A percentile compares a stretch with the other conserved stretches of the same genome.
These are phyloP conservation scores for Corbicula japonica DNA, from an alignment of 2,888 invertebrate genomes.

Conservation along the genomic window DNA sequence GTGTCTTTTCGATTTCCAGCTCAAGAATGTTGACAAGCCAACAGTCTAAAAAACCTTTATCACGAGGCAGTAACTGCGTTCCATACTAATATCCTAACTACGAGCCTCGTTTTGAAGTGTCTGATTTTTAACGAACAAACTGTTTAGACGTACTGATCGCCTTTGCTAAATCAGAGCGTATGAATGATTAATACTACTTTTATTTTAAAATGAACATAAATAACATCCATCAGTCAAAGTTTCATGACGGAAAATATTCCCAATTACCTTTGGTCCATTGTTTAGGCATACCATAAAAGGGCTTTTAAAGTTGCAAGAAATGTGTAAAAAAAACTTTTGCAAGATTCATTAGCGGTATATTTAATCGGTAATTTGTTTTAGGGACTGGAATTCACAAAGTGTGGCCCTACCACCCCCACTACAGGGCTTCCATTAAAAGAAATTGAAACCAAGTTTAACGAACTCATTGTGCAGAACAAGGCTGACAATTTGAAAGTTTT, in stretches of 20 bases:
- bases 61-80: no score
- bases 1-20: no score
- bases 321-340: no score
- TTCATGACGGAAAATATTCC: background rate
- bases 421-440: conserved; percentile 72
- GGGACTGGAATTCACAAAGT: conserved; percentile 83
- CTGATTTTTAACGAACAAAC: no score
- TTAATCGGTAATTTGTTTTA: conserved; percentile 65
- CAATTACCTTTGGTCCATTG: background rate
- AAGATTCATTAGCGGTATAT: no score
- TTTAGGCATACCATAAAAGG: background rate
- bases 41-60: no score
- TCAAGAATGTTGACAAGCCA: no score
- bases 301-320: background rate
- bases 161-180: no score
- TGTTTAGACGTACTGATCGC: no score
- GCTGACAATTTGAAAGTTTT: conserved; percentile 86
- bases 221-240: background rate
- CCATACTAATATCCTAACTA: no score
- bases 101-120: no score
- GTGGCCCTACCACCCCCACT: conserved; percentile 71
- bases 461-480: conserved; percentile 69
- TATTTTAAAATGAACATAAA: background rate
- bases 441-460: conserved; percentile 72
- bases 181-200: background rate